These are phyloP conservation scores for Neolamprologus variostigma DNA, from an alignment of 2,113 vertebrate genomes.

Conservation along the genomic window DNA sequence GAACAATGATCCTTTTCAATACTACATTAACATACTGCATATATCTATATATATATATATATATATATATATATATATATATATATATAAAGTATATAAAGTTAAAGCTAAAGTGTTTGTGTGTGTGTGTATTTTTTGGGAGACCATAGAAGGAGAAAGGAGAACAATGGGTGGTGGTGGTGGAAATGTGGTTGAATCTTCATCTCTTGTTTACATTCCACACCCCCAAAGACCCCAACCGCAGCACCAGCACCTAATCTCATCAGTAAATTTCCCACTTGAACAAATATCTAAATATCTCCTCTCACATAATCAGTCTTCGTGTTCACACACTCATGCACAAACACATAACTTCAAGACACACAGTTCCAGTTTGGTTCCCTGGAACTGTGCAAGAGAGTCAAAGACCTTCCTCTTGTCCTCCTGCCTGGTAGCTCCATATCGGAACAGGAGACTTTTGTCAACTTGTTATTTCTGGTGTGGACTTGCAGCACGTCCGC, in stretches of 20 bases:
- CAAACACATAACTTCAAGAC: neutral
- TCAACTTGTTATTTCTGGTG: neutral
- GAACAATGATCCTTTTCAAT: too few relatives aligned
- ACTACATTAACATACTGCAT: too few relatives aligned
- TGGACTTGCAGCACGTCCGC: neutral
- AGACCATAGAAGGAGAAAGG: neutral
- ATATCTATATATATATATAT: too few relatives aligned
- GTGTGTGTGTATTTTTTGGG: neutral
- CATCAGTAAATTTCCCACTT: slow-evolving; percentile 43
- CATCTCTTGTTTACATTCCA: slow-evolving; percentile 54
- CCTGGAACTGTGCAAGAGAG: neutral
- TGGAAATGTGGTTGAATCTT: neutral
- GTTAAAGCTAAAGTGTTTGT: neutral
- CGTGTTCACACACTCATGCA: neutral
- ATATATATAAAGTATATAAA: neutral
- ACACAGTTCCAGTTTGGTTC: neutral
- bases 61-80: too few relatives aligned
- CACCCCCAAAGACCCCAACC: slow-evolving; percentile 10
- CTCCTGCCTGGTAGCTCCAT: neutral
- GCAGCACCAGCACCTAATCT: slow-evolving; percentile 43
- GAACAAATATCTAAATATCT: slow-evolving; percentile 67
- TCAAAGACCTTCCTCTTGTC: neutral
- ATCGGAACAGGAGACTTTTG: neutral
- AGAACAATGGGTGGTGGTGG: neutral
- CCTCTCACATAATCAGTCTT: neutral